phyloP scores from a whole-genome alignment of 2,888 invertebrate species.

The Rhingia campestris region DNA sequence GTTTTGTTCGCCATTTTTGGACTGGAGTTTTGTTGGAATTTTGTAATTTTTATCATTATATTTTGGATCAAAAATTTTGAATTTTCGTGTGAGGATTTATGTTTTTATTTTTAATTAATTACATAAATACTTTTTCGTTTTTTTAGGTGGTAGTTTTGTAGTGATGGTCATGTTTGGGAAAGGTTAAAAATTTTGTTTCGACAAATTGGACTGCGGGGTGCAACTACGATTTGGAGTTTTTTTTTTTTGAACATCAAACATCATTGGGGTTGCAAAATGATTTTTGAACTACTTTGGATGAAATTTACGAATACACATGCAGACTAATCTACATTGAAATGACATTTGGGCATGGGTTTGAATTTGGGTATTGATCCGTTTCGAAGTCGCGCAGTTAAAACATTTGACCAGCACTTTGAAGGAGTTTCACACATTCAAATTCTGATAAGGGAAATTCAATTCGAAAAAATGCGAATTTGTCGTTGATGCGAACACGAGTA shows the following conservation, averaged over 20 bases:
- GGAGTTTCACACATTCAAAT: not conserved
- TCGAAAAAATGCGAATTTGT: not conserved
- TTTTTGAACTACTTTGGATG: conserved; percentile 15
- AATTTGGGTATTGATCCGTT: conserved; percentile 6
- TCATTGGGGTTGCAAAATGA: conserved; percentile 46
- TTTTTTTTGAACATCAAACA: conserved; percentile 3
- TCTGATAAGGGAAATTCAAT: not conserved
- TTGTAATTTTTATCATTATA: conserved; percentile 75
- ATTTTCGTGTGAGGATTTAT: conserved; percentile 48
- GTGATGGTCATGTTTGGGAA: conserved; percentile 53
- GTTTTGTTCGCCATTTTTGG: conserved; percentile 42
- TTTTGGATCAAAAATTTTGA: conserved; percentile 76
- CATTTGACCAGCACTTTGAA: conserved; percentile 15
- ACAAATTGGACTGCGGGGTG: conserved; percentile 45
- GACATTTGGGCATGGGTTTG: not conserved
- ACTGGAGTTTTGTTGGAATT: conserved; percentile 50
- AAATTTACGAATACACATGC: conserved; percentile 31
- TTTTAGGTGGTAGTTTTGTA: conserved; percentile 46
- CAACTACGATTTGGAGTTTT: conserved; percentile 53
- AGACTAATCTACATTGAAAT: conserved; percentile 47
- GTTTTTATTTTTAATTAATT: conserved; percentile 15
- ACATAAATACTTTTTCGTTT: conserved; percentile 49
- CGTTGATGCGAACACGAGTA: not conserved
- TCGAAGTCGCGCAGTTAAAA: conserved; percentile 17
- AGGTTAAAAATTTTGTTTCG: not conserved